Conservation (phyloP, 2,113 vertebrate species). For the Holacanthus passer region DNA sequence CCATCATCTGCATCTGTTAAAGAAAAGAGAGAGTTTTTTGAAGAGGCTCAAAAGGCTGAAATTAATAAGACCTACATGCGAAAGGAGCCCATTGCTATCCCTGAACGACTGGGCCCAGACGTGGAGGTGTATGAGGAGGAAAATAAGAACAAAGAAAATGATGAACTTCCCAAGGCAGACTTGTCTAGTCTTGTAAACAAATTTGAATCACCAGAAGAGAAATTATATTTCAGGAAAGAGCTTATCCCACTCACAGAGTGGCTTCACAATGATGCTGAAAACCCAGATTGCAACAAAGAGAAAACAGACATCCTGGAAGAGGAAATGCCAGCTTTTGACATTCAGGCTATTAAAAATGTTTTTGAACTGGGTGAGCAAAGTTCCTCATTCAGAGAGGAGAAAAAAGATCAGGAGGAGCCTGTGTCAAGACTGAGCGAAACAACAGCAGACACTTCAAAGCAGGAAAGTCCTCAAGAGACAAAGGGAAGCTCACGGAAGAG, state of each 20-base stretch:
- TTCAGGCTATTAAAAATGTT: conserved; percentile 84
- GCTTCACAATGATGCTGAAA: conserved; percentile 67
- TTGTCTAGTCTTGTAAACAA: conserved; percentile 76
- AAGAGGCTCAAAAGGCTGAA: conserved; percentile 82
- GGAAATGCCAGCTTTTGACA: conserved; percentile 81
- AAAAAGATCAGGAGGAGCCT: conserved; percentile 76
- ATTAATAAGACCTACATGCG: conserved; percentile 77
- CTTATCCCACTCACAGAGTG: conserved; percentile 64
- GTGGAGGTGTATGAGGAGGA: conserved; percentile 74
- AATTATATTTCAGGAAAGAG: conserved; percentile 76
- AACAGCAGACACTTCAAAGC: conserved; percentile 77
- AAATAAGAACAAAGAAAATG: conserved; percentile 70
- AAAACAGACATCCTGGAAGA: conserved; percentile 77
- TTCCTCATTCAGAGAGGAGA: conserved; percentile 75
- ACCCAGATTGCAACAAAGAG: conserved; percentile 72
- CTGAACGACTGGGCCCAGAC: conserved; percentile 74
- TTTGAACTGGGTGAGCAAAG: conserved; percentile 86
- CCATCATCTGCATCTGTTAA: conserved; percentile 74
- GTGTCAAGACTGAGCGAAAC: conserved; percentile 77
- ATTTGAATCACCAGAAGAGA: conserved; percentile 81
- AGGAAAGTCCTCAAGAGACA: conserved; percentile 70
- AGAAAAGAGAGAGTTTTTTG: conserved; percentile 82
- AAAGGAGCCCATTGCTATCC: conserved; percentile 78
- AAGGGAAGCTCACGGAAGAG: conserved; percentile 69
- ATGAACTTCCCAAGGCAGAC: conserved; percentile 72